Percentiles rank a stretch among this genome's conserved stretches.
Evolutionary conservation across 2,113 vertebrate species (phyloP).

Genomic region (Myxocyprinus asiaticus): DNA sequence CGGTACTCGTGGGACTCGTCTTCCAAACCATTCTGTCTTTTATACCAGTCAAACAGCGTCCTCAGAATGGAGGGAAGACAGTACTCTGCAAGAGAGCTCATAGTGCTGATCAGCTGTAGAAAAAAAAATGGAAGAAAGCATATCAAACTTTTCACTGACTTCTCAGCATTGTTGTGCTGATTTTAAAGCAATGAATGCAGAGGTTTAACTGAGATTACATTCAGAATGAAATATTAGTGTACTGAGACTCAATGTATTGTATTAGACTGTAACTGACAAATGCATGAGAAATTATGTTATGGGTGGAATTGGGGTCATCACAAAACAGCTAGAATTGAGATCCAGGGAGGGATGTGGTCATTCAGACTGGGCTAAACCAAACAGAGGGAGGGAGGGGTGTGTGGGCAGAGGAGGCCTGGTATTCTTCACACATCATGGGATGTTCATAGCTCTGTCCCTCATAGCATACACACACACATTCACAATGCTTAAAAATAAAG

Average conservation of each 20-base stretch:
- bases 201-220: too few species aligned
- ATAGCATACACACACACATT: constrained; percentile 3
- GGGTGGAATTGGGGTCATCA: not conserved
- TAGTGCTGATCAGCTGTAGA: constrained; percentile 89
- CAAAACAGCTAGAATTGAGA: constrained; percentile 25
- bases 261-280: too few species aligned
- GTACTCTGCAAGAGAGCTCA: constrained; percentile 98
- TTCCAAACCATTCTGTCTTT: constrained; percentile 96
- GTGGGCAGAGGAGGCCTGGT: not conserved
- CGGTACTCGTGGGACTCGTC: constrained; percentile 98
- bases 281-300: not conserved
- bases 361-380: constrained; percentile 27
- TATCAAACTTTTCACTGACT: too few species aligned
- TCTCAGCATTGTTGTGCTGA: too few species aligned
- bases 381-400: constrained; percentile 35
- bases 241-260: too few species aligned
- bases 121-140: constrained; percentile 29
- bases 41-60: constrained; percentile 98
- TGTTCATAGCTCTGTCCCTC: not conserved
- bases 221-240: too few species aligned
- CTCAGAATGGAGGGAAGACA: constrained; percentile 95
- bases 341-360: too few species aligned
- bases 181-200: too few species aligned
- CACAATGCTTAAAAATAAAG: constrained; percentile 6
- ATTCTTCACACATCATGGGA: constrained; percentile 11